Conservation (phyloP, 2,113 vertebrate genomes). For the Ovis canadensis region DNA sequence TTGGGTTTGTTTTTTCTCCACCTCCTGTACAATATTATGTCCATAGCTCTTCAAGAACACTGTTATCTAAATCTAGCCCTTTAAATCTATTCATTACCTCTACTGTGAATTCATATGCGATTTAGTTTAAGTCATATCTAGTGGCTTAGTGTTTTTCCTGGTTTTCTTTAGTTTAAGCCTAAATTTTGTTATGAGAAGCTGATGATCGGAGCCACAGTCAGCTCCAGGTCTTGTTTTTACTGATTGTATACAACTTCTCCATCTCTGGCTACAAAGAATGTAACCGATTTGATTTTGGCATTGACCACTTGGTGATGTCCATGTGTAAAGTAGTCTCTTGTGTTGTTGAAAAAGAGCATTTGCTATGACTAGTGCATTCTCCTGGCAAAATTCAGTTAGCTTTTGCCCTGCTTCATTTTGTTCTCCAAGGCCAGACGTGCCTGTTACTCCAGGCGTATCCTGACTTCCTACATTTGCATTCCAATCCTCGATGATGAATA, state of each 20-base stretch:
- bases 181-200: background rate
- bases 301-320: background rate
- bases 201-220: background rate
- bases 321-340: background rate
- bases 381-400: background rate
- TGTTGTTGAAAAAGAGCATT: background rate
- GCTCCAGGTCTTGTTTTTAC: background rate
- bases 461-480: background rate
- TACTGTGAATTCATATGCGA: background rate
- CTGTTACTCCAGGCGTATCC: background rate
- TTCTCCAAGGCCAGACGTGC: background rate
- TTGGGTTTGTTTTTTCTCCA: accelerated
- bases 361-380: background rate
- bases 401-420: background rate
- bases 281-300: background rate
- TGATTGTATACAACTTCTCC: background rate
- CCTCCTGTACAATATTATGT: background rate
- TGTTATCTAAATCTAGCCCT: background rate
- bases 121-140: background rate
- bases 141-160: background rate
- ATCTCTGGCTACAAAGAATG: background rate
- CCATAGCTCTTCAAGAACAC: background rate
- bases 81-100: background rate
- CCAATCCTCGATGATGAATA: background rate
- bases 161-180: background rate